Base-by-base conservation (phyloP, 2,797 vertebrate species). In the Philypnodon macrostomus region DNA sequence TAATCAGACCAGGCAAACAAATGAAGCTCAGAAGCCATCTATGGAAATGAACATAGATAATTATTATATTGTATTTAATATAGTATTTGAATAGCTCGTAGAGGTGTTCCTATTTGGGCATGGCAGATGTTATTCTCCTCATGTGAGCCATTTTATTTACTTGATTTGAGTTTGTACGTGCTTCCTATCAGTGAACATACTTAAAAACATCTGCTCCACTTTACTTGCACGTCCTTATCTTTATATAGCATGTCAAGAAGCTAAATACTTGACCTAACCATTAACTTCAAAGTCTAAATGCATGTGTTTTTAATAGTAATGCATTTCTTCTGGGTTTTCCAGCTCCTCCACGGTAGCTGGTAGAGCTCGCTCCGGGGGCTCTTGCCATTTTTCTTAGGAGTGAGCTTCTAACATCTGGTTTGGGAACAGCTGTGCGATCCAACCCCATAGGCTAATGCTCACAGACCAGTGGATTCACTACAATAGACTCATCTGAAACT, bases 41-140 rank as follows among this genome's bases (percentile, higher is more conserved):
- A 68, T 58, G 70, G n/a, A 75, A 81, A 77, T 67, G 24, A 55
- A 12, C 39, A 10, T 7, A 19, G 59, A 66, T 63, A 55, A 60
- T 0, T 34, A 30, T 36, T 4, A 27, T 59, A 61, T 3, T 14
- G 21, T n/a, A n/a, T n/a, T n/a, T n/a, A n/a, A n/a, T n/a, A n/a
- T n/a, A n/a, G n/a, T n/a, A n/a, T n/a, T n/a, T n/a, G n/a, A n/a
- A n/a, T n/a, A n/a, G n/a, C n/a, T n/a, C n/a, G n/a, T n/a, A n/a
- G n/a, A n/a, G n/a, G n/a, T n/a, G n/a, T n/a, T n/a, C 24, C 6
- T 42, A 42, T 34, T 34, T 34, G 23, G 23, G 24, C 7, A 16
- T 42, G 24, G 12, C 21, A 23, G 32, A 14, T 7, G 7, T 34
- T 34, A n/a, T n/a, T n/a, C n/a, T n/a, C n/a, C n/a, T n/a, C n/a